A percentile compares a stretch with the other conserved stretches of the same genome.
phyloP scores from a whole-genome alignment of 2,888 invertebrate genomes.

The Micropterix aruncella region DNA sequence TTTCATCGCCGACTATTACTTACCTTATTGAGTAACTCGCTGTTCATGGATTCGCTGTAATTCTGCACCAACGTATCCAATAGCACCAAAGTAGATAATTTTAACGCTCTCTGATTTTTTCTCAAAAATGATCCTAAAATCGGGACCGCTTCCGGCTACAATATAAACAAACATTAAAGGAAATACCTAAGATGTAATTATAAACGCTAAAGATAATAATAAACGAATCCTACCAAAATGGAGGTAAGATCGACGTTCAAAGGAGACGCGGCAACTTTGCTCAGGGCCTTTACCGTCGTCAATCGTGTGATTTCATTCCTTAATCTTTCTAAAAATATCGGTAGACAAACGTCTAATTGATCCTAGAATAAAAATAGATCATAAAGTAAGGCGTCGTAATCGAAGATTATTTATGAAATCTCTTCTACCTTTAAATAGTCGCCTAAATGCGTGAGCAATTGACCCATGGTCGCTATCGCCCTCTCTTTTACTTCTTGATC shows the following conservation, averaged over 20 bases:
- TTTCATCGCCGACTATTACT: no score
- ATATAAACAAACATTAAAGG: conserved; percentile 13
- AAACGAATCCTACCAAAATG: conserved; percentile 63
- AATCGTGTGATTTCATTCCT: conserved; percentile 94
- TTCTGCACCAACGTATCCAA: conserved; percentile 84
- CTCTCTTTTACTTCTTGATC: conserved; percentile 99
- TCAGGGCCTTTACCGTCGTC: conserved; percentile 91
- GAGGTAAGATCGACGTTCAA: conserved; percentile 70
- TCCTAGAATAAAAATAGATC: conserved; percentile 21
- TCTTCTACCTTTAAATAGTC: conserved; percentile 52
- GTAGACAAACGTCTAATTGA: conserved; percentile 75
- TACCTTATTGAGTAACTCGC: conserved; percentile 60
- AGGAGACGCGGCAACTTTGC: conserved; percentile 85
- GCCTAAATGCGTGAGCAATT: conserved; percentile 85
- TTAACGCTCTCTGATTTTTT: conserved; percentile 92
- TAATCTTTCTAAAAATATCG: conserved; percentile 88
- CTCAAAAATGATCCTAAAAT: conserved; percentile 87
- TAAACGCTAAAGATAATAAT: conserved; percentile 6
- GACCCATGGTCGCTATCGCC: conserved; percentile 94
- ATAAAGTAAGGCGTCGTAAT: not conserved
- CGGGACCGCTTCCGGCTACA: conserved; percentile 74
- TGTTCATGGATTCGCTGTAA: conserved; percentile 56
- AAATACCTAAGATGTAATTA: conserved; percentile 3
- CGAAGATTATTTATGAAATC: not conserved
- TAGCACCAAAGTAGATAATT: conserved; percentile 78